Evolutionary conservation across 1,140 invertebrate genomes (phyloP).

Genomic region (Tetraneura akinire): DNA sequence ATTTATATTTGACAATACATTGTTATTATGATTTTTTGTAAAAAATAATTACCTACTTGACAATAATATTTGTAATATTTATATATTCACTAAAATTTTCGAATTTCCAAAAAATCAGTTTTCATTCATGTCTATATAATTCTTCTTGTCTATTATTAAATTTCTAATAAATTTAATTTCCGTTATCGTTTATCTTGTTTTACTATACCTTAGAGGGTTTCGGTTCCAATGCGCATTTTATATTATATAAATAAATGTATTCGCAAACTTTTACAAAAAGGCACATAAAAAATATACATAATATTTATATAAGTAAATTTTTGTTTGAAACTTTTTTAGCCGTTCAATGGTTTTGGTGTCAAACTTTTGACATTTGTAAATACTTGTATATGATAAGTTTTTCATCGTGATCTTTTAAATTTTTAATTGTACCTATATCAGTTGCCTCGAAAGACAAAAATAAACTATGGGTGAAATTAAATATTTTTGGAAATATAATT

Average conservation of each 20-base stretch:
- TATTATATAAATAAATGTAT: not conserved
- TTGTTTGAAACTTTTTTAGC: not conserved
- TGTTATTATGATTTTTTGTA: no score
- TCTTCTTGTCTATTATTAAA: not conserved
- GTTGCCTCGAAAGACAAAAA: no score
- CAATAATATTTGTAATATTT: no score
- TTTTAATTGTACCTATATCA: no score
- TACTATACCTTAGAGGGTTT: not conserved
- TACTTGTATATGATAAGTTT: not conserved
- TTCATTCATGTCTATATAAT: no score
- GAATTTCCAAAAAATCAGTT: no score
- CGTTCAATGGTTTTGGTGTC: no score
- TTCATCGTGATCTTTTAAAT: not conserved
- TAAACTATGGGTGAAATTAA: no score
- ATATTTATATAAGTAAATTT: not conserved
- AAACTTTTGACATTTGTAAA: constrained; percentile 11
- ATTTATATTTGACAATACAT: no score
- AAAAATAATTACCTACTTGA: no score
- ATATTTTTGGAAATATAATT: no score
- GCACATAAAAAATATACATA: not conserved
- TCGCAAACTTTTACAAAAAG: not conserved
- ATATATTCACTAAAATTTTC: no score
- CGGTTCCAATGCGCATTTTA: not conserved
- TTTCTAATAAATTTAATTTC: not conserved
- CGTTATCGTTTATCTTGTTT: not conserved